Conservation (phyloP, 2,113 vertebrate genomes). For the Ctenodactylus gundi region DNA sequence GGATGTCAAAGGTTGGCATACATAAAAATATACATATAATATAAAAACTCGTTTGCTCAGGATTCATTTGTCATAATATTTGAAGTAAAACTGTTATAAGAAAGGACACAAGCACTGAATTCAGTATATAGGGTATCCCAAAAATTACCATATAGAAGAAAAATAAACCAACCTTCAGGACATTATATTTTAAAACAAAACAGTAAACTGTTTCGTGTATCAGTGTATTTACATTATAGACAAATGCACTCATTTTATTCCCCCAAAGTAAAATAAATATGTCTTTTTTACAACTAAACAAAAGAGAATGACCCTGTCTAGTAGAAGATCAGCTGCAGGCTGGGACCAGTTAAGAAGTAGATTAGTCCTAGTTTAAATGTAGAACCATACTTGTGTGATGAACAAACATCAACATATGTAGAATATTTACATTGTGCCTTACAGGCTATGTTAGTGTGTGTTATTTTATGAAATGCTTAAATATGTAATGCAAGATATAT, state of each 20-base stretch:
- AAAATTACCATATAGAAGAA: too few relatives aligned
- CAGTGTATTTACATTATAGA: background rate
- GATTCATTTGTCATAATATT: too few relatives aligned
- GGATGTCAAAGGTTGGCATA: too few relatives aligned
- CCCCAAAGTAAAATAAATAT: background rate
- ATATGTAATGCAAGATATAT: background rate
- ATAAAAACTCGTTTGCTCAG: too few relatives aligned
- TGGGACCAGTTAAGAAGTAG: background rate
- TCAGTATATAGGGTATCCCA: too few relatives aligned
- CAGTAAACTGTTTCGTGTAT: background rate
- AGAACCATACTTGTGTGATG: background rate
- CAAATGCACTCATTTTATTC: background rate
- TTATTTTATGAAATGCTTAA: background rate
- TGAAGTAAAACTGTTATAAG: too few relatives aligned
- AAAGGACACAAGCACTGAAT: too few relatives aligned
- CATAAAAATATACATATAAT: too few relatives aligned
- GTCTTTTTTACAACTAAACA: background rate
- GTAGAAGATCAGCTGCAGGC: background rate
- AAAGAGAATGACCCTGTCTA: background rate
- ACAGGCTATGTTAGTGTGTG: background rate
- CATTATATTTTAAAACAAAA: background rate
- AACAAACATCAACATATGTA: background rate
- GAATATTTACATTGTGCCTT: background rate
- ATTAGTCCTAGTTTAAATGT: background rate
- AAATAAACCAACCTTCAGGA: too few relatives aligned